Conservation (phyloP, 2,888 invertebrate genomes). For the Dryomyza anilis region DNA sequence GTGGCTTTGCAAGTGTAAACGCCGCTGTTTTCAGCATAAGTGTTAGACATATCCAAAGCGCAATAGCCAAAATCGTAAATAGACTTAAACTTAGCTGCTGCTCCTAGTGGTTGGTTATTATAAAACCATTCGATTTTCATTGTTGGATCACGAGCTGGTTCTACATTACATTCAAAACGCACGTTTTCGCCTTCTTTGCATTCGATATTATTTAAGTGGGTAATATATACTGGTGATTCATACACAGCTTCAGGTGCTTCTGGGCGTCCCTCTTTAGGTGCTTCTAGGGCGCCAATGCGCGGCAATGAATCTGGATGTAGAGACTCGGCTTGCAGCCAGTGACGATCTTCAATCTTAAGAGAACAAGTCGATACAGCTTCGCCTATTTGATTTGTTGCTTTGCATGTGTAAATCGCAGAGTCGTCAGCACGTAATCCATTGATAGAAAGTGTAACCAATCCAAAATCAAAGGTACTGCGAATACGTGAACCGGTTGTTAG, state of each 20-base stretch:
- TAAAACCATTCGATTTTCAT: slow-evolving; percentile 94
- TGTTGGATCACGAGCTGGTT: slow-evolving; percentile 89
- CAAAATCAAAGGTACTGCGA: slow-evolving; percentile 95
- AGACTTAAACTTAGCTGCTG: slow-evolving; percentile 88
- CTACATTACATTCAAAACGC: slow-evolving; percentile 90
- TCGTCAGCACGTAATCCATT: slow-evolving; percentile 87
- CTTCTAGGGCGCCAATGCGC: slow-evolving; percentile 85
- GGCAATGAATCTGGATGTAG: slow-evolving; percentile 88
- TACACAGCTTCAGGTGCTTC: slow-evolving; percentile 78
- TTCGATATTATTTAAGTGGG: slow-evolving; percentile 88
- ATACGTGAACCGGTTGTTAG: slow-evolving; percentile 87
- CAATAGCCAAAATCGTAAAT: slow-evolving; percentile 97
- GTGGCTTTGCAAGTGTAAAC: slow-evolving; percentile 89
- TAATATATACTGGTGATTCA: slow-evolving; percentile 86
- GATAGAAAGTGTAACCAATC: slow-evolving; percentile 89
- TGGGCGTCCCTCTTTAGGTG: slow-evolving; percentile 70
- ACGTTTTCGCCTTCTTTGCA: slow-evolving; percentile 86
- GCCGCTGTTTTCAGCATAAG: slow-evolving; percentile 91
- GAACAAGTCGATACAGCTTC: slow-evolving; percentile 93
- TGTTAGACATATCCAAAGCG: slow-evolving; percentile 84
- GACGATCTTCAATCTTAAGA: slow-evolving; percentile 85
- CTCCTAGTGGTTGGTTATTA: slow-evolving; percentile 87
- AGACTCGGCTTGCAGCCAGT: slow-evolving; percentile 85
- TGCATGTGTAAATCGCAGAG: slow-evolving; percentile 94
- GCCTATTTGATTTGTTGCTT: slow-evolving; percentile 89